Conservation (phyloP, 2,888 invertebrate genomes). For the Drosophila phalerata region DNA sequence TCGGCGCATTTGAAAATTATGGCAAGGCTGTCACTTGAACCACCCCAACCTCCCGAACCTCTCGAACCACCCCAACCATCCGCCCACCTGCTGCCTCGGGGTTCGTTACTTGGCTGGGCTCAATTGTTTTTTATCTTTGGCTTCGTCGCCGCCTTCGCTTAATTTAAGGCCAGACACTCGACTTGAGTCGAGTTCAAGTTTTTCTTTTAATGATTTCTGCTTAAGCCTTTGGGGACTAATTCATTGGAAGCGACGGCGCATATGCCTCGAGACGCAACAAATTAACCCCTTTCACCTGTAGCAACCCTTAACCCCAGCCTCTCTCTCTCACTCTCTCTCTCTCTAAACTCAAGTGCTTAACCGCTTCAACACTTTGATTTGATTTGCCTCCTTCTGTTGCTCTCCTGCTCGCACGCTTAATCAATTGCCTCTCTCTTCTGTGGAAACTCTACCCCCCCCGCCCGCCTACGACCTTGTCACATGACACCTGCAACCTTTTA, state of each 20-base stretch:
- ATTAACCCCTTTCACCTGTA: constrained; percentile 67
- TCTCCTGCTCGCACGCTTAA: constrained; percentile 57
- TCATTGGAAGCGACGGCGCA: constrained; percentile 65
- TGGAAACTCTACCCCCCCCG: neutral
- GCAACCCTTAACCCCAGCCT: constrained; percentile 9
- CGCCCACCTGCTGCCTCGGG: constrained; percentile 28
- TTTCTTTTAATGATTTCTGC: constrained; percentile 75
- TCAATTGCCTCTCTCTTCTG: constrained; percentile 57
- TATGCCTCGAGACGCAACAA: constrained; percentile 75
- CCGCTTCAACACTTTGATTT: constrained; percentile 82
- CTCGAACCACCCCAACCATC: constrained; percentile 14
- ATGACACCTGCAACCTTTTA: constrained; percentile 81
- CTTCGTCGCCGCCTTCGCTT: constrained; percentile 54
- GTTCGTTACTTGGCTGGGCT: constrained; percentile 16
- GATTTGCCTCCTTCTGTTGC: constrained; percentile 57
- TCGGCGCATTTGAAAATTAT: constrained; percentile 74
- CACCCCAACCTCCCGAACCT: constrained; percentile 31
- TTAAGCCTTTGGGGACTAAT: constrained; percentile 79
- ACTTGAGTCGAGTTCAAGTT: constrained; percentile 14
- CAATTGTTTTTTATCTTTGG: constrained; percentile 50
- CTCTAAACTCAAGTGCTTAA: constrained; percentile 63
- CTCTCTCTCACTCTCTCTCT: neutral
- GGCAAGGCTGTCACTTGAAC: constrained; percentile 72
- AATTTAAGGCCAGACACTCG: constrained; percentile 76
- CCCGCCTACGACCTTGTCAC: constrained; percentile 64